A percentile compares a stretch with the other conserved stretches of the same genome.
These are phyloP conservation scores for Tachysurus vachellii DNA, from an alignment of 2,113 vertebrate genomes.

Conservation along the genomic window DNA sequence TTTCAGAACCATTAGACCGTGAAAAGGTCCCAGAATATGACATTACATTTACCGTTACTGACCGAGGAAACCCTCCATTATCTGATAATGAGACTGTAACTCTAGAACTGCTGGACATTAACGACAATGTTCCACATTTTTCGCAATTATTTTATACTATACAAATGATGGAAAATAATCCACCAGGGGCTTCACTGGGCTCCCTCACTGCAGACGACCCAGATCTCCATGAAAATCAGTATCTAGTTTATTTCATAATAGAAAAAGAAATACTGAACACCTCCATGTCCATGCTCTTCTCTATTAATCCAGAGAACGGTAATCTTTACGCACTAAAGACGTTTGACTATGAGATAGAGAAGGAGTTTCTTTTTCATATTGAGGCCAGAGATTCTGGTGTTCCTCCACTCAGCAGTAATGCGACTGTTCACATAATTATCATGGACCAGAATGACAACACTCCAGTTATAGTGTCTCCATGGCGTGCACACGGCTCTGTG, in stretches of 20 bases:
- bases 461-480: constrained; percentile 75
- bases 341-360: constrained; percentile 69
- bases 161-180: constrained; percentile 43
- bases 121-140: constrained; percentile 48
- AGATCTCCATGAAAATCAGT: constrained; percentile 70
- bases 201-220: constrained; percentile 57
- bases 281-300: constrained; percentile 81
- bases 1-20: constrained; percentile 57
- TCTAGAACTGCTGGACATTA: constrained; percentile 51
- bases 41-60: constrained; percentile 57
- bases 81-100: constrained; percentile 59
- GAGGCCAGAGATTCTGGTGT: constrained; percentile 69
- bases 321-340: constrained; percentile 69
- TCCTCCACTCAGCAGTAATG: constrained; percentile 71
- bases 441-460: constrained; percentile 81
- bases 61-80: constrained; percentile 54
- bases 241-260: constrained; percentile 79
- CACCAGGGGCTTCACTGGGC: constrained; percentile 36
- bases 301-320: constrained; percentile 77
- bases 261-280: constrained; percentile 76
- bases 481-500: constrained; percentile 72
- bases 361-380: constrained; percentile 67
- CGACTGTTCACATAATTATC: constrained; percentile 73
- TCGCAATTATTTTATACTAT: constrained; percentile 34
- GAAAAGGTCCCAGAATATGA: constrained; percentile 57